Conservation (phyloP, 2,888 invertebrate genomes). For the Operophtera brumata region DNA sequence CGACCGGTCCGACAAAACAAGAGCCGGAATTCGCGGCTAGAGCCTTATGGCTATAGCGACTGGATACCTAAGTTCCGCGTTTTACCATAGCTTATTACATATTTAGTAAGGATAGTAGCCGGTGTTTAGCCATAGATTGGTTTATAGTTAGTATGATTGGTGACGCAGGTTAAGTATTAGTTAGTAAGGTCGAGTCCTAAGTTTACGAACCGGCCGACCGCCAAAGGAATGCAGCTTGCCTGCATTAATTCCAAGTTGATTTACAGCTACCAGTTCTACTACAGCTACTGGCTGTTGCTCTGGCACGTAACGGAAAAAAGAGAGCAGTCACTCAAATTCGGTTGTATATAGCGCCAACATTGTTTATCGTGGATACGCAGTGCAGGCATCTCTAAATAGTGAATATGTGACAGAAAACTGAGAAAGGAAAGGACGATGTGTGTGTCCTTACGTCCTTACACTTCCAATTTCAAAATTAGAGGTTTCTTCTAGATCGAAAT, state of each 20-base stretch:
- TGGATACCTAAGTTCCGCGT: not conserved
- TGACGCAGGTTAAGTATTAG: not conserved
- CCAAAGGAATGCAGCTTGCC: constrained; percentile 51
- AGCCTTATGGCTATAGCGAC: not conserved
- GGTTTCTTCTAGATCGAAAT: too few species aligned
- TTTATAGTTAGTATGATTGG: constrained; percentile 1
- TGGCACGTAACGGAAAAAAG: not conserved
- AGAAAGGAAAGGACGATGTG: too few species aligned
- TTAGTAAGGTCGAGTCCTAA: constrained; percentile 10
- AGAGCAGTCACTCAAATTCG: not conserved
- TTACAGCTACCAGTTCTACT: constrained; percentile 37
- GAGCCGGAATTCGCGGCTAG: constrained; percentile 44
- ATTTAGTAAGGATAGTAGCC: not conserved
- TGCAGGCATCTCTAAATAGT: not conserved
- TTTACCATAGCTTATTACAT: not conserved
- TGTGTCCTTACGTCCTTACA: too few species aligned
- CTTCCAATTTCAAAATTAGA: too few species aligned
- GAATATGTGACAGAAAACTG: too few species aligned
- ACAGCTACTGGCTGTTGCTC: not conserved
- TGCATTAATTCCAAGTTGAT: constrained; percentile 49
- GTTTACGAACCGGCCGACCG: constrained; percentile 46
- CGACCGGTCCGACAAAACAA: constrained; percentile 55
- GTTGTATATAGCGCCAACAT: not conserved
- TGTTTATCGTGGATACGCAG: not conserved
- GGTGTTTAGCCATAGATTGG: constrained; percentile 4